Evolutionary conservation across 2,888 invertebrate species (phyloP), one percentile per base, ranked within the genome.

Genomic region (Mythimna albipuncta): DNA sequence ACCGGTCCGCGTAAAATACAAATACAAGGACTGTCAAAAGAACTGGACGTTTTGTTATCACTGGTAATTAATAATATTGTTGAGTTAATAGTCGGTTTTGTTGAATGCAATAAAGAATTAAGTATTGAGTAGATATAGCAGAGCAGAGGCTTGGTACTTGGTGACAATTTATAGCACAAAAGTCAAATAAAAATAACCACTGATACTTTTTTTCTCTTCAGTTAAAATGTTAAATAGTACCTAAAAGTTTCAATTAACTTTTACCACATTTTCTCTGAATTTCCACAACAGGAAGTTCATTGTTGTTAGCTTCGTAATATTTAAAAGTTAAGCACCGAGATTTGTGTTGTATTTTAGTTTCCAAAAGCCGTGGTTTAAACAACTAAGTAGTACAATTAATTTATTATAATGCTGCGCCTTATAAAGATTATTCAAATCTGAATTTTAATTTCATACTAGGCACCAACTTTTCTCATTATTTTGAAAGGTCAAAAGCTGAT

Each of bases 1-100:
- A 62, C 44, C 2, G 21, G 65, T 73, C 35, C 70, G 32, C 16
- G 6, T 55, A 21, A 50, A 61, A 50, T 69, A 61, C 6, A 47
- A 16, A 16, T 13, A 13, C 44, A 26, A 72, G 26, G 35, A 32
- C 13, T 47, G 4, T 11, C 13, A 44, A 21, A 47, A 32, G 16
- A 47, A n/a, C 6, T n/a, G 19, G 57, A 16, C 3, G 13, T 4
- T 54, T 55, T 55, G 13, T 3, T 54, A 38, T 68, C 76, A 54
- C 6, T 38, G 0, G 10, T 38, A 50, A n/a, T 64, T 72, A 38
- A 38, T 38, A 38, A 38, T 11, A 73, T 52, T 38, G 26, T 64
- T 13, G 7, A 55, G 35, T 2, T 74, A 55, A 26, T n/a, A 35
- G 41, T n/a, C 2, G 26, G 26, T 26, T 26, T 2, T 26, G 26